These are phyloP conservation scores for Dexiosoma caninum DNA, from an alignment of 2,888 invertebrate species.

Conservation along the genomic window DNA sequence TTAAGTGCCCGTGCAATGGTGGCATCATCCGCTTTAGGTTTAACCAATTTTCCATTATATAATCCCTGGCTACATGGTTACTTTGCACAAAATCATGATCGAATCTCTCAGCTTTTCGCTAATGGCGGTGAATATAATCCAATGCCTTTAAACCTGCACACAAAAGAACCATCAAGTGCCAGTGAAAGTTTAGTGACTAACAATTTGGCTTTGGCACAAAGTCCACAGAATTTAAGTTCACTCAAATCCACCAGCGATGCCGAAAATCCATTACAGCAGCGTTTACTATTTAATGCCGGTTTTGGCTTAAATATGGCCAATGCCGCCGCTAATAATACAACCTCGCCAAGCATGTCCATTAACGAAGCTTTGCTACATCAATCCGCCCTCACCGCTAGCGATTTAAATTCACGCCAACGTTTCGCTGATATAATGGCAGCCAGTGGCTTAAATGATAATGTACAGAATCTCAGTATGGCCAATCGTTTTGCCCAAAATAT, in stretches of 20 bases:
- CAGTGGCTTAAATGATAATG: slow-evolving; percentile 64
- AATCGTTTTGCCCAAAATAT: slow-evolving; percentile 55
- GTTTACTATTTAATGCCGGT: slow-evolving; percentile 70
- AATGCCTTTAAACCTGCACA: slow-evolving; percentile 43
- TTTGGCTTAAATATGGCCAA: slow-evolving; percentile 63
- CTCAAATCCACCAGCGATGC: slow-evolving; percentile 53
- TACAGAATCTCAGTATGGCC: slow-evolving; percentile 46
- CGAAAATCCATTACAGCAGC: slow-evolving; percentile 67
- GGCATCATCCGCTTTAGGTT: slow-evolving; percentile 72
- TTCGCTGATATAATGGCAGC: slow-evolving; percentile 53
- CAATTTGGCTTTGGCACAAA: not conserved
- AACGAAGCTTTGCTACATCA: slow-evolving; percentile 53
- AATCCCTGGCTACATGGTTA: slow-evolving; percentile 78
- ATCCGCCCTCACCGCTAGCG: slow-evolving; percentile 63
- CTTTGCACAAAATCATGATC: slow-evolving; percentile 76
- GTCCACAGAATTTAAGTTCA: slow-evolving; percentile 31
- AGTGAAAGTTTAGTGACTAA: slow-evolving; percentile 10
- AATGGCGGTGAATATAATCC: slow-evolving; percentile 28
- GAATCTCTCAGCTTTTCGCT: slow-evolving; percentile 75
- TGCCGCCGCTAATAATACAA: slow-evolving; percentile 23
- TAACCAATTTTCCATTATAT: slow-evolving; percentile 76
- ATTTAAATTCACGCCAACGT: slow-evolving; percentile 66
- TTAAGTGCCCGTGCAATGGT: slow-evolving; percentile 72
- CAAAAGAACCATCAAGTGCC: slow-evolving; percentile 37
- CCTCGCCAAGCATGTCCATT: slow-evolving; percentile 5